These are phyloP conservation scores for Iguana delicatissima DNA, from an alignment of 2,797 vertebrate genomes.

Conservation along the genomic window DNA sequence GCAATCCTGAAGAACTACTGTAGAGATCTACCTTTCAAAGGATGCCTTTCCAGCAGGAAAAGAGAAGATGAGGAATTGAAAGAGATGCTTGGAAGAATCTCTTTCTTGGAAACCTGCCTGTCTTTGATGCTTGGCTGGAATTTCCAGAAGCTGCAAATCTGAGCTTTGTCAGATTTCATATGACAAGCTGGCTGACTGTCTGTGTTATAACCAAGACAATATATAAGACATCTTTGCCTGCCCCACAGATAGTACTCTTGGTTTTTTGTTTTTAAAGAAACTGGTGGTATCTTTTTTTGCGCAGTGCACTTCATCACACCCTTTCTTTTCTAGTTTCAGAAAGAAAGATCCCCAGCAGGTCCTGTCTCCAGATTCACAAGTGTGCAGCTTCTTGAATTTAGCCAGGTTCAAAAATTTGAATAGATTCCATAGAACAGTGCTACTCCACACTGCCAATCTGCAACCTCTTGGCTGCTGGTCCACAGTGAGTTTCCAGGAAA, in stretches of 20 bases:
- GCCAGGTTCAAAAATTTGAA: not conserved
- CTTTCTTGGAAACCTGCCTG: not conserved
- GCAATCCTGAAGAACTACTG: not conserved
- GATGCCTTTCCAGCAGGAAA: not conserved
- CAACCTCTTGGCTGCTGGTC: no score
- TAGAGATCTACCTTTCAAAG: not conserved
- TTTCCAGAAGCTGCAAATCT: not conserved
- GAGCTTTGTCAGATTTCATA: constrained; percentile 15
- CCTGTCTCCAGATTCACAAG: not conserved
- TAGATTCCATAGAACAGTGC: not conserved
- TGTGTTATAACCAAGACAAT: not conserved
- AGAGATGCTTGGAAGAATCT: not conserved
- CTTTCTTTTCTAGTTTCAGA: not conserved
- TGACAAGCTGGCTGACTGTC: not conserved
- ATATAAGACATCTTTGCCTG: not conserved
- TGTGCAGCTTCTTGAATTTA: not conserved
- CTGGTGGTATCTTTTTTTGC: not conserved
- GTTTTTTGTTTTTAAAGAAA: not conserved
- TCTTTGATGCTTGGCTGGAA: constrained; percentile 8
- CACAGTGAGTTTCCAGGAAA: no score
- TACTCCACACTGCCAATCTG: no score
- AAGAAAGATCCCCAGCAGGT: not conserved
- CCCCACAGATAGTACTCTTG: not conserved
- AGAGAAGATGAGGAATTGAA: not conserved
- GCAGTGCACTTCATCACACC: not conserved